Conservation (phyloP, 2,888 invertebrate species). For the Heteromurus nitidus region DNA sequence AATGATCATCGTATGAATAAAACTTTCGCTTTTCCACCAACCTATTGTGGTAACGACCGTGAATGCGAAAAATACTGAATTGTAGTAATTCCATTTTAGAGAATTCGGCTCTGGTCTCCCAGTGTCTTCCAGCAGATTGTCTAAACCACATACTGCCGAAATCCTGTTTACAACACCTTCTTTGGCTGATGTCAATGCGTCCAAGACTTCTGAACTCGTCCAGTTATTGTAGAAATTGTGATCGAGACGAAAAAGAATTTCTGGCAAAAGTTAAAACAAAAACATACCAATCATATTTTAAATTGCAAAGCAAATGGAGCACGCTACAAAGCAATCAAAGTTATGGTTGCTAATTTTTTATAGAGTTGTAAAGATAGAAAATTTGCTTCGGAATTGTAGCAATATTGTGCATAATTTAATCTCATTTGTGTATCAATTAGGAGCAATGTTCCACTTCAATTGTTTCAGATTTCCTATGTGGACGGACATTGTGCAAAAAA, state of each 20-base stretch:
- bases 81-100: constrained; percentile 90
- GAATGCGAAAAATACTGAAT: constrained; percentile 92
- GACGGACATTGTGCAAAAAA: too few species aligned
- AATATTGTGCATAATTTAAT: not conserved
- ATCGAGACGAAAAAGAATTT: constrained; percentile 72
- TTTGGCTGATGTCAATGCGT: constrained; percentile 69
- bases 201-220: constrained; percentile 70
- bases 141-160: constrained; percentile 67
- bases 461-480: too few species aligned
- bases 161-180: constrained; percentile 71
- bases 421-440: not conserved
- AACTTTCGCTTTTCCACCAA: too few species aligned
- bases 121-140: constrained; percentile 62
- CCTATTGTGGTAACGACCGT: constrained; percentile 94
- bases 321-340: not conserved
- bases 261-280: constrained; percentile 53
- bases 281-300: not conserved
- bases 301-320: not conserved
- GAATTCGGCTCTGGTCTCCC: constrained; percentile 6
- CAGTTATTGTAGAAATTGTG: constrained; percentile 72
- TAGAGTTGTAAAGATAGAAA: too few species aligned
- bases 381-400: not conserved
- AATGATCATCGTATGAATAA: too few species aligned
- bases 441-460: too few species aligned
- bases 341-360: not conserved